These are phyloP conservation scores for Thalassarche chlororhynchos DNA, from an alignment of 2,113 vertebrate genomes.

Conservation along the genomic window DNA sequence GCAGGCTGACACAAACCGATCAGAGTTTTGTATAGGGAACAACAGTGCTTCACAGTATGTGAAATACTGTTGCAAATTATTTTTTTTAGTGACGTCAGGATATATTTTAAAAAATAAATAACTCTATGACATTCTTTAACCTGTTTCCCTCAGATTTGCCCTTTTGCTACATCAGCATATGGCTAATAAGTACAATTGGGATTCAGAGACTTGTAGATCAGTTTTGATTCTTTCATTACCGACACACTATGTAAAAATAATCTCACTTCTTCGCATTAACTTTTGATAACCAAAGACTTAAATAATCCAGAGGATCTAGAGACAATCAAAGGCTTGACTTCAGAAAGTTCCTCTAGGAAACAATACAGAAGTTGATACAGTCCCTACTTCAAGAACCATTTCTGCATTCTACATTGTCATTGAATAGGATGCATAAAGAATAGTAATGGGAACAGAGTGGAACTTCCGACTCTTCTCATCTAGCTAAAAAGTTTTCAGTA, in stretches of 20 bases:
- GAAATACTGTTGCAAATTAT: background rate
- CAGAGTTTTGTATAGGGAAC: background rate
- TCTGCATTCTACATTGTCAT: background rate
- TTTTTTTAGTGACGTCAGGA: background rate
- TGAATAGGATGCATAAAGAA: background rate
- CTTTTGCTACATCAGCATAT: background rate
- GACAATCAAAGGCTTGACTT: background rate
- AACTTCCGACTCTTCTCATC: background rate
- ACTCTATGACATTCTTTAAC: background rate
- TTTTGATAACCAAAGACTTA: background rate
- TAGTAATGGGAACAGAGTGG: background rate
- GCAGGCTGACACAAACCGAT: background rate
- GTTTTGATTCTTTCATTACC: background rate
- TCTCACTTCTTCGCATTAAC: background rate
- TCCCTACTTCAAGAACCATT: background rate
- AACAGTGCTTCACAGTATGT: background rate
- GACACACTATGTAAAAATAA: fast-evolving
- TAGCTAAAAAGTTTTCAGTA: background rate
- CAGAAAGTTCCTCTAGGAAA: background rate
- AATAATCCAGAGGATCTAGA: background rate
- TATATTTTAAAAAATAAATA: background rate
- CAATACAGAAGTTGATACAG: background rate
- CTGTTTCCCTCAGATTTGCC: background rate
- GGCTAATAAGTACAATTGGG: background rate
- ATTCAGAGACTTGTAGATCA: background rate